Base-by-base conservation (phyloP, 2,888 invertebrate species). In the Calameuta pallipes region DNA sequence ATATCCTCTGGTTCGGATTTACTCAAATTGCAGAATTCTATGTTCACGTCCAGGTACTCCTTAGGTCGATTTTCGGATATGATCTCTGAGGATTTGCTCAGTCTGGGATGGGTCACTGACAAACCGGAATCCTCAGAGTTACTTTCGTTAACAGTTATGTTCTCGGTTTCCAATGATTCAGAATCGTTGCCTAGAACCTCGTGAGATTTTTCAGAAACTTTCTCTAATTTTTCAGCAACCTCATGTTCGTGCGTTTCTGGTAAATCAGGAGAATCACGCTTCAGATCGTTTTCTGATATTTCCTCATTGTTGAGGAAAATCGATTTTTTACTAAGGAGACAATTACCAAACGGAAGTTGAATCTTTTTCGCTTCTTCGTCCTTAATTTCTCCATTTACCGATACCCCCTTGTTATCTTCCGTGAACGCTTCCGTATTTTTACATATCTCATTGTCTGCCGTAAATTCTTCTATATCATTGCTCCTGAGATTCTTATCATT, bases 121-220 rank as follows among this genome's bases (percentile, higher is more conserved):
- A 78, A 73, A 12, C 78, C 68, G 35, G 80, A 33, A 82, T 81
- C 79, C 80, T 73, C 75, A 81, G 80, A n/a, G 33, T 33, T 71
- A n/a, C 33, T 12, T 79, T 69, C 37, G 36, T 56, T 41, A 73
- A 30, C 11, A 70, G 76, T 15, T 75, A 13, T 23, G 74, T 35
- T n/a, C 30, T 35, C 35, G 12, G 30, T 70, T 30, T 70, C 30
- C 1, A 70, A 15, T 33, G 70, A 31, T 30, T 33, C 15, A 1
- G 11, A 70, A 70, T 74, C 74, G 34, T 30, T 34, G 11, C 12
- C 15, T 3, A 31, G 9, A 4, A 6, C n/a, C 33, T 34, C 74
- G 35, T 23, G n/a, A 34, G 13, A 74, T 15, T 74, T 15, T 77
- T 80, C 56, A 83, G 80, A 13, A 73, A 73, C 31, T 56, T 30